A percentile compares a stretch with the other conserved stretches of the same genome.
Conservation (phyloP, 2,797 vertebrate species). For the Tokudaia muenninki region DNA sequence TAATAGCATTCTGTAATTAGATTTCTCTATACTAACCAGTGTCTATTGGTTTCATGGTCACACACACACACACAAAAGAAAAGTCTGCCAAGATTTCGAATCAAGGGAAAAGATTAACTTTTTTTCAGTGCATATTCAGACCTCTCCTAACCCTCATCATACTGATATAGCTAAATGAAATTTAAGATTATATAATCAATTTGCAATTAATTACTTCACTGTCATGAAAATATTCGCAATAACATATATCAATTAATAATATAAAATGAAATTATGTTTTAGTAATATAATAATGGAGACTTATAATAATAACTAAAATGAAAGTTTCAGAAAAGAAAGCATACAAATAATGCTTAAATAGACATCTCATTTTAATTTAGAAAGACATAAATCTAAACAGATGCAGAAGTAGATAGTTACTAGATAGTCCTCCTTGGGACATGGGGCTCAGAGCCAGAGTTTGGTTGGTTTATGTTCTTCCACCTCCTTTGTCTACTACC, state of each 20-base stretch:
- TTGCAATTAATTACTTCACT: background rate
- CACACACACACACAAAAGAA: background rate
- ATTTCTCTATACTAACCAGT: background rate
- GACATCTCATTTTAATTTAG: constrained; percentile 4
- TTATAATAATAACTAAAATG: background rate
- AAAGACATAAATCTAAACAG: background rate
- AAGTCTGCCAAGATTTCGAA: background rate
- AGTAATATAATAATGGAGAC: background rate
- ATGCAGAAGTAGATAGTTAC: background rate
- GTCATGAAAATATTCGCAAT: background rate
- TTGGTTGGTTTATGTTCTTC: background rate
- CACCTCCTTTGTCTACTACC: background rate
- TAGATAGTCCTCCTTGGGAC: background rate
- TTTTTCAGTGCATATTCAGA: background rate
- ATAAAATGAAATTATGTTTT: background rate
- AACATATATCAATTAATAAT: background rate
- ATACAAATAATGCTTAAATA: background rate
- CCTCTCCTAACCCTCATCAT: background rate
- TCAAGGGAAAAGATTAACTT: background rate
- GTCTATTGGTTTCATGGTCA: background rate
- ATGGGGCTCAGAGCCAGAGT: background rate
- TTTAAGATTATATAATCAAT: background rate
- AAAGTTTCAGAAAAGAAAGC: background rate
- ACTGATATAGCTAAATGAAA: background rate
- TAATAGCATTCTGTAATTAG: background rate